Percentiles rank a stretch among this genome's conserved stretches.
Conservation (phyloP, 2,888 invertebrate genomes). For the Anagyrus pseudococci region DNA sequence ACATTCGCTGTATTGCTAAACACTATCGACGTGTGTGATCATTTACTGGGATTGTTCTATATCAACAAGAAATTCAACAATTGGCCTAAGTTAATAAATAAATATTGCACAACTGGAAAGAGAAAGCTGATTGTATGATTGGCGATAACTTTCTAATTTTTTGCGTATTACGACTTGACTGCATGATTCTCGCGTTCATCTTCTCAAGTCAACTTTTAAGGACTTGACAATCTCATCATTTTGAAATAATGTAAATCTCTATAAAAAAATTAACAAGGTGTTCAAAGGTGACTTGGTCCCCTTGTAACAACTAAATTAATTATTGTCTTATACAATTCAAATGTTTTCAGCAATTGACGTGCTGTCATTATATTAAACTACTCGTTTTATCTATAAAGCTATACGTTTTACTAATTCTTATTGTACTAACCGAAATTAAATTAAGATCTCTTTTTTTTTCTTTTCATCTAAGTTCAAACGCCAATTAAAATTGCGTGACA, state of each 20-base stretch:
- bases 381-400: neutral
- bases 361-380: slow-evolving; percentile 15
- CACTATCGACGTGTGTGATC: neutral
- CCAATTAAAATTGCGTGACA: slow-evolving; percentile 24
- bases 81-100: slow-evolving; percentile 11
- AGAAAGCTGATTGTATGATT: slow-evolving; percentile 5
- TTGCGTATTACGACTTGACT: slow-evolving; percentile 28
- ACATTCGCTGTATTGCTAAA: neutral
- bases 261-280: slow-evolving; percentile 1
- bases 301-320: slow-evolving; percentile 13
- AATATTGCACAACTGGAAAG: slow-evolving; percentile 3
- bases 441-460: slow-evolving; percentile 31
- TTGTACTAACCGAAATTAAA: slow-evolving; percentile 12
- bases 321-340: slow-evolving; percentile 21
- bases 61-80: slow-evolving; percentile 15
- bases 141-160: slow-evolving; percentile 39
- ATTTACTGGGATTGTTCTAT: slow-evolving; percentile 10
- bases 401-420: slow-evolving; percentile 6
- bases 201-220: neutral
- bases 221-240: slow-evolving; percentile 6
- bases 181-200: neutral
- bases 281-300: slow-evolving; percentile 23
- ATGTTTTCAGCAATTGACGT: slow-evolving; percentile 5
- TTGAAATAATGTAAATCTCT: slow-evolving; percentile 6
- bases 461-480: slow-evolving; percentile 10